Conservation (phyloP, 2,797 vertebrate genomes). For the Melanotaenia boesemani region DNA sequence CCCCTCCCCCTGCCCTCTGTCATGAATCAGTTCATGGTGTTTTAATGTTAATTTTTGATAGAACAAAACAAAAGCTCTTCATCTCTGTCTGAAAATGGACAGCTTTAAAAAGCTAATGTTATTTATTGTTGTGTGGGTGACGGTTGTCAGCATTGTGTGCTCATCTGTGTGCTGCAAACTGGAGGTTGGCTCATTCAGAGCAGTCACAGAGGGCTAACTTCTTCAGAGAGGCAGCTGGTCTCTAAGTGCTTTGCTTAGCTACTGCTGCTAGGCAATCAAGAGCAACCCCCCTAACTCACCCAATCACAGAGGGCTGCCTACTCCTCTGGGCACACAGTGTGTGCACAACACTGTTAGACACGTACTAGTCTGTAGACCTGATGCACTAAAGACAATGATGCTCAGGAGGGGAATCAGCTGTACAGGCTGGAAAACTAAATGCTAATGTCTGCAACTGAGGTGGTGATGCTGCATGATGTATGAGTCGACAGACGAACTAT, state of each 20-base stretch:
- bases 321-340: constrained; percentile 28
- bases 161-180: constrained; percentile 35
- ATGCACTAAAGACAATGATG: constrained; percentile 5
- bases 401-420: not conserved
- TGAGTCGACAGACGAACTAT: no score
- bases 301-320: constrained; percentile 22
- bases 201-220: constrained; percentile 56
- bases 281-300: constrained; percentile 5
- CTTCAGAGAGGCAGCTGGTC: constrained; percentile 63
- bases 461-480: no score
- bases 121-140: constrained; percentile 56
- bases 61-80: constrained; percentile 28
- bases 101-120: constrained; percentile 31
- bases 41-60: constrained; percentile 4
- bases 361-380: constrained; percentile 23
- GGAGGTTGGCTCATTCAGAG: constrained; percentile 54
- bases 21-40: not conserved
- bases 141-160: constrained; percentile 31
- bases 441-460: no score
- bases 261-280: constrained; percentile 76
- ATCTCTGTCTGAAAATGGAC: constrained; percentile 28
- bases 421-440: not conserved
- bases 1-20: not conserved
- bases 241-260: constrained; percentile 75
- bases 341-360: constrained; percentile 32